Conservation (phyloP, 2,888 invertebrate species). For the Agrilus mali region DNA sequence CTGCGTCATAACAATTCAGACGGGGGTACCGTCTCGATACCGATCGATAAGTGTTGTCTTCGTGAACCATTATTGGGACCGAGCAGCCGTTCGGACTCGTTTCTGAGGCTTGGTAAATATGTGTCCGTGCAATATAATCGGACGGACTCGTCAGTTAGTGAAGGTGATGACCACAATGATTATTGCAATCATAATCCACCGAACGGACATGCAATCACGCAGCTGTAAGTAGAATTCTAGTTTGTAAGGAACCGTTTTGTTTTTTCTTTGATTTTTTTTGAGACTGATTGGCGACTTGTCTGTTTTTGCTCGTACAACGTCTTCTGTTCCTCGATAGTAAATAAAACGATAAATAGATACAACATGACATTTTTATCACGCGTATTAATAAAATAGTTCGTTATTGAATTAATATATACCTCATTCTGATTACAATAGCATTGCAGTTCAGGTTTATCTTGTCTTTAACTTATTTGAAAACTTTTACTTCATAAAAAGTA, state of each 20-base stretch:
- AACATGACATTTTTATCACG: no score
- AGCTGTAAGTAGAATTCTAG: conserved; percentile 11
- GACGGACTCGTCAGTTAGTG: conserved; percentile 9
- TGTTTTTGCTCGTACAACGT: no score
- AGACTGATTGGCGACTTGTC: no score
- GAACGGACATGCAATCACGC: conserved; percentile 16
- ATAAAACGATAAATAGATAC: no score
- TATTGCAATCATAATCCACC: conserved; percentile 16
- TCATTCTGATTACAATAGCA: no score
- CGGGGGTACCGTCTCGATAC: conserved; percentile 20
- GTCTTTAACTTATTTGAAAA: no score
- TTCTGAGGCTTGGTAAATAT: conserved; percentile 22
- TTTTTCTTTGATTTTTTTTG: neutral
- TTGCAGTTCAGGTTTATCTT: no score
- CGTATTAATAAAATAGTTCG: no score
- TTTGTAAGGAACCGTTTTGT: neutral
- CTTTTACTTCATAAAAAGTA: no score
- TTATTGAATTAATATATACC: no score
- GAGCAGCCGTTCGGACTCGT: conserved; percentile 15
- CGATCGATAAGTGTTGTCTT: conserved; percentile 27
- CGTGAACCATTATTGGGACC: conserved; percentile 28
- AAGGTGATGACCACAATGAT: conserved; percentile 10
- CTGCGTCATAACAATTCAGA: conserved; percentile 12
- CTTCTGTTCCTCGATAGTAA: no score
- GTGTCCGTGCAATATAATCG: conserved; percentile 18